Percentiles rank a stretch among this genome's conserved stretches.
phyloP scores from a whole-genome alignment of 2,113 vertebrate species.

The Cochlearius cochlearius region DNA sequence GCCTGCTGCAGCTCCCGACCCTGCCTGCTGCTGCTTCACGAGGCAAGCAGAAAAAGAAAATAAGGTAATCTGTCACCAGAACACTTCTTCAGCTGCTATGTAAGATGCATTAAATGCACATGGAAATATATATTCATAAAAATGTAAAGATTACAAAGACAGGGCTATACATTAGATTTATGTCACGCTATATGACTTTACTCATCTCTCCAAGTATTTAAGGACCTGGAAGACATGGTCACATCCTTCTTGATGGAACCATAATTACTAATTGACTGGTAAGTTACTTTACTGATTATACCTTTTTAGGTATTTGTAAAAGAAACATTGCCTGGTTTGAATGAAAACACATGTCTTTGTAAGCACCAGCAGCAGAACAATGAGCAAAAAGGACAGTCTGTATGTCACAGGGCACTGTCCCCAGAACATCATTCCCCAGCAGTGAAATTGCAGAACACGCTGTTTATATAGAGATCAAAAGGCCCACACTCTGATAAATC shows the following conservation, averaged over 20 bases:
- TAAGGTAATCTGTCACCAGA: background rate
- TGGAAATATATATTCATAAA: background rate
- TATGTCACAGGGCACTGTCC: background rate
- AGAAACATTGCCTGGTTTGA: background rate
- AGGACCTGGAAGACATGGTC: background rate
- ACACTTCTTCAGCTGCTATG: background rate
- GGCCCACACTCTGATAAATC: background rate
- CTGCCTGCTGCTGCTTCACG: background rate
- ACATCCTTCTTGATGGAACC: background rate
- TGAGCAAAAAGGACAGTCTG: background rate
- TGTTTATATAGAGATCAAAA: background rate
- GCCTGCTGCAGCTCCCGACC: background rate
- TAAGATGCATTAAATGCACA: background rate
- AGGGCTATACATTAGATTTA: background rate
- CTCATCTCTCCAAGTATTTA: background rate
- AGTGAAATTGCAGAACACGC: background rate
- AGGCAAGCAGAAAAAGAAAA: background rate
- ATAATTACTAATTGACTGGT: background rate
- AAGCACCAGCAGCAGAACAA: background rate
- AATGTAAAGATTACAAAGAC: background rate
- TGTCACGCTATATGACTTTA: background rate
- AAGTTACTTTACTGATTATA: background rate
- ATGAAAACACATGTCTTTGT: background rate
- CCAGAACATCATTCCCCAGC: background rate
- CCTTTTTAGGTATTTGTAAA: background rate